Base-by-base conservation (phyloP, 2,113 vertebrate species). In the Spea bombifrons region DNA sequence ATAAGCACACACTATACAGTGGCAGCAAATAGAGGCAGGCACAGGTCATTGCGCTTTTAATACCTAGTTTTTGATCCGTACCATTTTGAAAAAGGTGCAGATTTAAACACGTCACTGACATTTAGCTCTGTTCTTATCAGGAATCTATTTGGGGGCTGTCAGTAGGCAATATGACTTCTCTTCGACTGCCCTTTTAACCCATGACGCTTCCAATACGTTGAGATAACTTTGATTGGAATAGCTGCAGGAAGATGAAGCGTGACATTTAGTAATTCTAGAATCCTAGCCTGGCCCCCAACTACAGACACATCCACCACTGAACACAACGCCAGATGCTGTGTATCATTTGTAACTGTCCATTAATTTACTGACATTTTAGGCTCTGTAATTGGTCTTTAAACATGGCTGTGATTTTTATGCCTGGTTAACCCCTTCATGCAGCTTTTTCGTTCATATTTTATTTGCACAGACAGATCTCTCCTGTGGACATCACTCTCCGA, bases 331-430 rank as follows among this genome's bases (percentile, higher is more conserved):
- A 75, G 43, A 43, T 45, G 74, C 17, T 46, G 46, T 47, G 15
- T 65, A 61, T 10, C 48, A 75, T 75, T 48, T 75, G 72, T 12
- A 17, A 74, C 59, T 48, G 61, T 65, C 30, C 49, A 52, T 52
- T 66, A 75, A 75, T 53, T 66, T 52, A 8, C 73, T 7, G 16
- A 50, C 63, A 75, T 75, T 17, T 52, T 12, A 7, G 73, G 61
- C 30, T 75, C 13, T 17, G 30, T 47, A 65, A 75, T 17, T 45
- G 48, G 49, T 4, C 49, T n/a, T 44, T 44, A 50, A 16, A 50
- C 10, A 75, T 17, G 15, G 64, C 48, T 30, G 30, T 43, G 48
- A 64, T 59, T 17, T 64, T 61, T 61, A 30, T 10, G 45, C 8
- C 45, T 7, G 5, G 43, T 13, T 52, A 57, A 15, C 52, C 52